Evolutionary conservation across 1,140 invertebrate genomes (phyloP), one percentile per base, ranked within the genome.

Genomic region (Drosophila guanche): DNA sequence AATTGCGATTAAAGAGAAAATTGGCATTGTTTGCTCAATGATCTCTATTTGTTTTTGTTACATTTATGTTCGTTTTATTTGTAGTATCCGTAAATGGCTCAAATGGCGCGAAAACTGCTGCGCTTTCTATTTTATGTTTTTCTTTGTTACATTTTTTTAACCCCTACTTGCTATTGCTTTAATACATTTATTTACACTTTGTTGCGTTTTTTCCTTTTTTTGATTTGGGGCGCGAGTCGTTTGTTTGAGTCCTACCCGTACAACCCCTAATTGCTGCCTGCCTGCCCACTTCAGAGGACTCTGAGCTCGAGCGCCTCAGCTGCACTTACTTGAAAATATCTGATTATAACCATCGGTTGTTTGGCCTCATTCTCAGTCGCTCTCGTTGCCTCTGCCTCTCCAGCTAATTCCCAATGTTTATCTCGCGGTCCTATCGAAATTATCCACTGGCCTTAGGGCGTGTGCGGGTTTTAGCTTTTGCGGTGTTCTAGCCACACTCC

Each of bases 101-200:
- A 81, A 85, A 86, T 86, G 81, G 73, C 86, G 81, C 73, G 80
- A 85, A 86, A 77, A 74, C 70, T 83, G 60, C 70, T 78, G 60
- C 65, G 77, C 83, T 77, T 79, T 77, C 62, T 58, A 56, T 67
- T 59, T 59, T 50, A 54, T 66, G 78, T 74, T 59, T 51, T 57
- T 47, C 20, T 63, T 62, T 48, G 68, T 67, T 66, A 61, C 47
- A 56, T 29, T 37, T 23, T 71, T 68, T 48, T 60, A 55, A 54
- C 53, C 61, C 62, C 63, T 51, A 47, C 42, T 46, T 45, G 50
- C 63, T 47, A 68, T 68, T 41, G 66, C 48, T 85, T 88, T 86
- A 86, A 86, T 86, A 77, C 67, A 78, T 81, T 86, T 88, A 86
- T 81, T 86, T 86, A 88, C 83, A 86, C 83, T 81, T 88, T 86